Evolutionary conservation across 1,140 invertebrate species (phyloP), one percentile per base, ranked within the genome.

Genomic region (Cephus cinctus): DNA sequence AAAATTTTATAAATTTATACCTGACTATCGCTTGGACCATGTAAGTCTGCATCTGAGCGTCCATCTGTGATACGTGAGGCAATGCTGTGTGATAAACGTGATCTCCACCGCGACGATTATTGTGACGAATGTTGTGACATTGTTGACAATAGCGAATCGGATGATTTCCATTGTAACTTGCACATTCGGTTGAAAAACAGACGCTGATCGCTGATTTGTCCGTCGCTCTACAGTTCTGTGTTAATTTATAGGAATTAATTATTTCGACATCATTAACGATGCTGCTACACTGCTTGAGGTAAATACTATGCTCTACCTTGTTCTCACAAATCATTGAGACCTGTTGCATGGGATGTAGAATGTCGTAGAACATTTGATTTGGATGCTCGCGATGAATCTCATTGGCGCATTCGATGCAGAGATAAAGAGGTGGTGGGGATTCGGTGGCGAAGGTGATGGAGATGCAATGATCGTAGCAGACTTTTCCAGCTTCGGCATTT

Each of bases 11-110:
- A n/a, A n/a, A n/a, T n/a, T n/a, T n/a, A n/a, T n/a, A n/a, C 89
- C 92, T 95, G 39, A 98, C 88, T 58, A 99, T 92, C n/a, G 94
- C 90, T 77, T 98, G 96, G 32, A 98, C 89, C 63, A 98, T 87
- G 69, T 95, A 96, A 61, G 87, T 89, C 72, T 94, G 92, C 77
- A 91, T 89, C 73, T 96, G 93, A 16, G 84, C 78, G 70, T 92
- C 89, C 86, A 93, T 87, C 59, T 87, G 83, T 83, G 93, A 95
- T 34, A 94, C 87, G 35, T 86, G 86, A 18, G 87, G 86, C 50
- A 98, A 79, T 44, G 88, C 86, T 55, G 83, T 84, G 76, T 98
- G 96, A 47, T 89, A 88, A 53, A 98, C 86, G 74, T 98, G 95
- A 76, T 94, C 89, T 1, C 84, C 86, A 20, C 90, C 90, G 23